Base-by-base conservation (phyloP, 2,797 vertebrate species). In the Cyclura pinguis region DNA sequence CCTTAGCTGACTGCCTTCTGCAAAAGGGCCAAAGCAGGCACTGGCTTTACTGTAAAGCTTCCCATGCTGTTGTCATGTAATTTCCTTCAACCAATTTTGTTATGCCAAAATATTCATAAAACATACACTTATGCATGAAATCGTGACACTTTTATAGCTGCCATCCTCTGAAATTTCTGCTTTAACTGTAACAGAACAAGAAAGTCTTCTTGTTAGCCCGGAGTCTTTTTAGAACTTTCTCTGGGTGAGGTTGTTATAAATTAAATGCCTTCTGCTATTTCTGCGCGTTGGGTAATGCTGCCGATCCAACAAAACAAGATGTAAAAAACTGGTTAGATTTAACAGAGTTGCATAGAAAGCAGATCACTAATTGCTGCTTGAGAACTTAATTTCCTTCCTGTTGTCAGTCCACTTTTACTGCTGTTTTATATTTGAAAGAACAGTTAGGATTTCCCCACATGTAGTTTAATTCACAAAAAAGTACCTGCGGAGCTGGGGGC, bases 261-360 rank as follows among this genome's bases (percentile, higher is more conserved):
- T 38, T 20, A 77, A 87, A 52, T 69, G 9, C 42, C 12, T 27
- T 55, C 16, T 64, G 55, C 27, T 35, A 18, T 42, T 69, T 72
- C 29, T 20, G 38, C 52, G 38, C 3, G 69, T 52, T 80, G 77
- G 12, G 52, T 88, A 35, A 52, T 81, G 86, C 42, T 55, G 32
- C 18, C 55, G 6, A 88, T 69, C n/a, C 77, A 69, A 13, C 62
- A 55, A 81, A 88, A 52, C 42, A 88, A 80, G 32, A 80, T 88
- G 27, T 50, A 87, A 80, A 18, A 50, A 50, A 32, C 22, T 69
- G 42, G 42, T 67, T 67, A 47, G 42, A 67, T 64, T 50, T 32
- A 67, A 69, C 38, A n/a, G 9, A 52, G 5, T n/a, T 78, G 16
- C 38, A 87, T 78, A 64, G 57, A n/a, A 52, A 85, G 52, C 13